phyloP scores from a whole-genome alignment of 1,140 invertebrate genomes.

The Neodiprion pinetum region DNA sequence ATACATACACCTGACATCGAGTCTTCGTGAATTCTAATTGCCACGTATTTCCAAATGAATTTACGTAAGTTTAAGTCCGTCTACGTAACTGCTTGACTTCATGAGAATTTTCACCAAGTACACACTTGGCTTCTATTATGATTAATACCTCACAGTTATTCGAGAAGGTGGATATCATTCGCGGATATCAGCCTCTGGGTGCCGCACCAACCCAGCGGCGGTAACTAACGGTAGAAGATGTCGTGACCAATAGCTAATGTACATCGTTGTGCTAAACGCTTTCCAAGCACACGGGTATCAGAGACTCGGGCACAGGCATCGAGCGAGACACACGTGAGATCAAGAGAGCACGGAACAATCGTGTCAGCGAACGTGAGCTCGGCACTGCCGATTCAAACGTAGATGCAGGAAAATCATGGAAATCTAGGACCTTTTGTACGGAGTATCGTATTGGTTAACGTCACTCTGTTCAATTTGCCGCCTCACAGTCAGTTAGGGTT shows the following conservation, averaged over 20 bases:
- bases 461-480: not conserved
- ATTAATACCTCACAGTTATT: no score
- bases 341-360: not conserved
- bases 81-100: no score
- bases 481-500: not conserved
- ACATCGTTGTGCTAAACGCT: conserved; percentile 56
- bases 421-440: not conserved
- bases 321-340: not conserved
- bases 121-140: no score
- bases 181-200: conserved; percentile 17
- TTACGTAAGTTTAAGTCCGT: no score
- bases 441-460: not conserved
- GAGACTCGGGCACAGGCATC: not conserved
- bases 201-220: conserved; percentile 39
- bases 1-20: no score
- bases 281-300: conserved; percentile 32
- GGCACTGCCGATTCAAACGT: conserved; percentile 33
- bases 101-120: no score
- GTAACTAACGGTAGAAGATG: conserved; percentile 55
- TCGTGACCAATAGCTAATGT: conserved; percentile 57
- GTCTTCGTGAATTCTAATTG: no score
- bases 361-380: not conserved
- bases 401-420: not conserved
- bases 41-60: no score
- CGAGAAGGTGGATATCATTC: not conserved